These are phyloP conservation scores for Rhyzopertha dominica DNA, from an alignment of 1,140 invertebrate genomes.

Conservation along the genomic window DNA sequence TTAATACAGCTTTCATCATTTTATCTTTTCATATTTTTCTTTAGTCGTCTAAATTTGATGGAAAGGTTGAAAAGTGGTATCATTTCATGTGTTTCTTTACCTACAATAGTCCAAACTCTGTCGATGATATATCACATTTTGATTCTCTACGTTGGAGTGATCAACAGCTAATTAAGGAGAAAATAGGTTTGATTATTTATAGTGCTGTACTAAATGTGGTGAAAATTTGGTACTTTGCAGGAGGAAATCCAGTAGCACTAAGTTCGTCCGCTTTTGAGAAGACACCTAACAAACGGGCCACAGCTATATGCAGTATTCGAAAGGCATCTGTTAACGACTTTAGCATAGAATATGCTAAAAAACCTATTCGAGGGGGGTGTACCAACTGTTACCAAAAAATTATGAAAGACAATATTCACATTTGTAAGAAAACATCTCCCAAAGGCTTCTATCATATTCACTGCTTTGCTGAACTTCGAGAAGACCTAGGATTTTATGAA, in stretches of 20 bases:
- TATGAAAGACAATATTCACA: slow-evolving; percentile 68
- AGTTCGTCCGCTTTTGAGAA: slow-evolving; percentile 25
- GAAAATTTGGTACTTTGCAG: neutral
- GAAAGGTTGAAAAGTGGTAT: slow-evolving; percentile 84
- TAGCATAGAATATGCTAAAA: slow-evolving; percentile 83
- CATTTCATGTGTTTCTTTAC: slow-evolving; percentile 86
- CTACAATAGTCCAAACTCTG: slow-evolving; percentile 67
- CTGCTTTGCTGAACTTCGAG: slow-evolving; percentile 80
- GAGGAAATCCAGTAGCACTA: slow-evolving; percentile 8
- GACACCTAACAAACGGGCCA: slow-evolving; percentile 45
- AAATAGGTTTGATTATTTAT: slow-evolving; percentile 60
- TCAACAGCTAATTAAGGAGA: slow-evolving; percentile 74
- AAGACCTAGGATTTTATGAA: slow-evolving; percentile 71
- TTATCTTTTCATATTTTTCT: slow-evolving; percentile 18
- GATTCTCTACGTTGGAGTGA: slow-evolving; percentile 80
- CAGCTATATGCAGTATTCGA: slow-evolving; percentile 21
- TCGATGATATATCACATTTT: slow-evolving; percentile 79
- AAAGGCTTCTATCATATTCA: slow-evolving; percentile 85
- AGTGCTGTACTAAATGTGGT: neutral
- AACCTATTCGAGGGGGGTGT: slow-evolving; percentile 75
- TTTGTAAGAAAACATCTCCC: slow-evolving; percentile 75
- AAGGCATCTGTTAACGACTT: slow-evolving; percentile 61
- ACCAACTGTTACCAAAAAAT: slow-evolving; percentile 84
- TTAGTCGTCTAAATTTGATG: slow-evolving; percentile 86
- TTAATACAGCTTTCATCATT: neutral